Evolutionary conservation across 2,888 invertebrate genomes (phyloP).

Genomic region (Chrysolina oricalcia): DNA sequence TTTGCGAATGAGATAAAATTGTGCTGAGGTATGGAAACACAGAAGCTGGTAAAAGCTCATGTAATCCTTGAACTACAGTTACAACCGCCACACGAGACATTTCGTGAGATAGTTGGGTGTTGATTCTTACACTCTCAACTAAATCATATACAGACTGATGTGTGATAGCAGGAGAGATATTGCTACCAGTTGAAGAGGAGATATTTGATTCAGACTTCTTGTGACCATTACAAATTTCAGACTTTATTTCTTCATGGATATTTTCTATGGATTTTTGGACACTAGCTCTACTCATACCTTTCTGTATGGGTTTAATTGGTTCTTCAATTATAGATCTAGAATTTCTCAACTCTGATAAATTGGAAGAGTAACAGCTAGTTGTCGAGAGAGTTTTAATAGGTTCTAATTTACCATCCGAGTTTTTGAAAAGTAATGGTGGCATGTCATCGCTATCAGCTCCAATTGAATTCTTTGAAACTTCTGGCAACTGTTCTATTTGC

Average conservation of each 20-base stretch:
- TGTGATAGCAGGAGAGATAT: conserved; percentile 72
- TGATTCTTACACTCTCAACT: conserved; percentile 85
- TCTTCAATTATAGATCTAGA: conserved; percentile 57
- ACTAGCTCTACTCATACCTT: conserved; percentile 59
- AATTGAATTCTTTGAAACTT: conserved; percentile 62
- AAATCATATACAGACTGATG: conserved; percentile 81
- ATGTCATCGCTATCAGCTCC: conserved; percentile 62
- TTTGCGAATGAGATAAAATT: conserved; percentile 75
- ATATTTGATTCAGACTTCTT: conserved; percentile 62
- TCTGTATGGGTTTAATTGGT: conserved; percentile 63
- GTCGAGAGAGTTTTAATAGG: conserved; percentile 56
- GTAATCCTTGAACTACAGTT: conserved; percentile 78
- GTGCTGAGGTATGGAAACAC: conserved; percentile 77
- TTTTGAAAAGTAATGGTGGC: conserved; percentile 65
- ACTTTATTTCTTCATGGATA: conserved; percentile 64
- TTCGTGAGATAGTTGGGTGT: conserved; percentile 90
- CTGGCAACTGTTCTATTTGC: conserved; percentile 73
- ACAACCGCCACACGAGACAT: conserved; percentile 89
- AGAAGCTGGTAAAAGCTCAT: conserved; percentile 75
- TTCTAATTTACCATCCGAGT: conserved; percentile 66
- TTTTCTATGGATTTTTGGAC: conserved; percentile 66
- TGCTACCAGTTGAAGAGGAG: conserved; percentile 50
- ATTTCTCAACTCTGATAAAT: conserved; percentile 53
- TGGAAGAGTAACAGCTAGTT: conserved; percentile 55
- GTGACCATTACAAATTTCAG: conserved; percentile 58